Evolutionary conservation across 2,113 vertebrate species (phyloP), one percentile per base, ranked within the genome.

Genomic region (Grammomys dolichurus): DNA sequence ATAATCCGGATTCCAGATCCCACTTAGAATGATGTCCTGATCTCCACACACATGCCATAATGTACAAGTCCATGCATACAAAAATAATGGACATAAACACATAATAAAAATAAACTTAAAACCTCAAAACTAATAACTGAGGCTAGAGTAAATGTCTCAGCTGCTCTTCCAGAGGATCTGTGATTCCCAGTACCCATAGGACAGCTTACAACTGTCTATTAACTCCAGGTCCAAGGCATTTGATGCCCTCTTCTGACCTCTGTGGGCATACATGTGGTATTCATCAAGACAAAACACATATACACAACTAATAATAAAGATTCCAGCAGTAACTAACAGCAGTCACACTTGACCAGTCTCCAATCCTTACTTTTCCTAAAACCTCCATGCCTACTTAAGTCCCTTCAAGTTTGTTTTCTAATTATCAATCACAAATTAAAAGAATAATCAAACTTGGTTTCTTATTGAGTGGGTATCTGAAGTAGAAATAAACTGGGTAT

Each of bases 401-500:
- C 69, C 48, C 36, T 28, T 54, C 51, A 81, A 51, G 77, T 63
- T 89, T 76, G 28, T 94, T 95, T 87, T 86, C 65, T 90, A 22
- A 88, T 81, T 75, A 95, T 56, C n/a, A 77, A 26, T 4, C 31
- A 73, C 36, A 78, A 67, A 80, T 51, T 82, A 31, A 90, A 90
- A 60, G 31, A 56, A 48, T 46, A 91, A 65, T n/a, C 31, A 72
- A 88, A 24, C n/a, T 96, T 70, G 76, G n/a, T 95, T 94, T 94
- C 72, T 70, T 88, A 60, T 28, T 40, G 92, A 84, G 43, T 51
- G 2, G 20, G 51, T 63, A 82, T 2, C 46, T 56, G 20, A 77
- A 36, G 46, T 70, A 60, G 72, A 95, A 85, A 95, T 88, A 92
- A 92, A 58, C 11, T 43, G 28, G 40, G 54, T 5, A 7, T 43